Conservation (phyloP, 2,797 vertebrate species). For the Esox masquinongy region DNA sequence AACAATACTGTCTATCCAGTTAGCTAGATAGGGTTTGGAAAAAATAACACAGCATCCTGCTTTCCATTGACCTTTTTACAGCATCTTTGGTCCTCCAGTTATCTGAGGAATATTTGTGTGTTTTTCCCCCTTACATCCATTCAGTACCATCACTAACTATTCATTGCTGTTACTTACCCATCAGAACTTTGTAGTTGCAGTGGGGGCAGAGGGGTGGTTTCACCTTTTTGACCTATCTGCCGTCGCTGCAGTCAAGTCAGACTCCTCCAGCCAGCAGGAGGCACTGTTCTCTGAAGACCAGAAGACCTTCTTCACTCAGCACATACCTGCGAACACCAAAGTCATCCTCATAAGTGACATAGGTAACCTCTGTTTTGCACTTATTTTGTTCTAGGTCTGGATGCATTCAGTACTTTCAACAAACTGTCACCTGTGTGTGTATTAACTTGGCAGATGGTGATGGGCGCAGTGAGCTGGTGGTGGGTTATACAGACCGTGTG, state of each 20-base stretch:
- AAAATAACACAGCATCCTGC: too few relatives aligned
- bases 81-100: background rate
- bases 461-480: slow-evolving; percentile 88
- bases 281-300: slow-evolving; percentile 80
- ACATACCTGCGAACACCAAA: slow-evolving; percentile 97
- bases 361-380: slow-evolving; percentile 69
- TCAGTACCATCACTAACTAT: background rate
- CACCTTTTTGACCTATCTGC: slow-evolving; percentile 91
- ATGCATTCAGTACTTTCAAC: background rate
- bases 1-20: too few relatives aligned
- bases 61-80: too few relatives aligned
- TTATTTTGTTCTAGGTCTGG: background rate
- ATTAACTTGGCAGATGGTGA: slow-evolving; percentile 82
- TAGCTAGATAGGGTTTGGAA: too few relatives aligned
- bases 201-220: slow-evolving; percentile 97
- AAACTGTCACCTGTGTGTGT: background rate
- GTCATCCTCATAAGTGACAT: slow-evolving; percentile 96
- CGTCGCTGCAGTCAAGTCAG: slow-evolving; percentile 70
- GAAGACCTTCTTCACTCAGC: slow-evolving; percentile 89
- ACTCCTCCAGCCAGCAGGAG: slow-evolving; percentile 84
- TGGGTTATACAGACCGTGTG: slow-evolving; percentile 96
- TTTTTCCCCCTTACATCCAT: background rate
- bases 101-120: background rate
- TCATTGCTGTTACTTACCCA: background rate
- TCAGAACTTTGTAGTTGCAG: slow-evolving; percentile 92